Evolutionary conservation across 2,113 vertebrate genomes (phyloP).

Genomic region (Passer montanus): DNA sequence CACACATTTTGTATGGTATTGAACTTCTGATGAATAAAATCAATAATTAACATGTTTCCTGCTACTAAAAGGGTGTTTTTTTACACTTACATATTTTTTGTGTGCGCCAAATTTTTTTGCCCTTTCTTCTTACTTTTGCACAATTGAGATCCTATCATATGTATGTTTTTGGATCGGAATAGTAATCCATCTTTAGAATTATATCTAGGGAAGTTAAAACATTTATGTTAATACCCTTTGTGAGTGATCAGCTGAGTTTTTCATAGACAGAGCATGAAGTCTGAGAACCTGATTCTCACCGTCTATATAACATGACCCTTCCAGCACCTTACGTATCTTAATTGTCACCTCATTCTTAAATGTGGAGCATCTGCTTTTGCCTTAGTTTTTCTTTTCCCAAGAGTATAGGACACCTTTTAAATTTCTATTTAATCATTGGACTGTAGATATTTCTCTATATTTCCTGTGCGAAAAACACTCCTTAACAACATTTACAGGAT

Average conservation of each 20-base stretch:
- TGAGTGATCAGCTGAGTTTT: not conserved
- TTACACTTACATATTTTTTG: not conserved
- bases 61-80: fast-evolving
- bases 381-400: not conserved
- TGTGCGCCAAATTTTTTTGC: not conserved
- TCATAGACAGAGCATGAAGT: not conserved
- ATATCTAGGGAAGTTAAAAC: not conserved
- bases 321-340: fast-evolving
- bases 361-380: not conserved
- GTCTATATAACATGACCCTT: not conserved
- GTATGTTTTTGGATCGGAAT: not conserved
- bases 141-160: not conserved
- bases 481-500: not conserved
- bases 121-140: not conserved
- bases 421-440: not conserved
- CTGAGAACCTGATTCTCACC: not conserved
- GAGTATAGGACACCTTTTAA: not conserved
- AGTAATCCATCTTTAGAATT: not conserved
- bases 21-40: not conserved
- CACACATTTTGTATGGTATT: not conserved
- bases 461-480: not conserved
- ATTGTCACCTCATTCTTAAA: not conserved
- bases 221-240: not conserved
- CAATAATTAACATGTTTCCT: not conserved
- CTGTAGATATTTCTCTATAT: not conserved